phyloP scores from a whole-genome alignment of 2,797 vertebrate species.

The Chelon labrosus region DNA sequence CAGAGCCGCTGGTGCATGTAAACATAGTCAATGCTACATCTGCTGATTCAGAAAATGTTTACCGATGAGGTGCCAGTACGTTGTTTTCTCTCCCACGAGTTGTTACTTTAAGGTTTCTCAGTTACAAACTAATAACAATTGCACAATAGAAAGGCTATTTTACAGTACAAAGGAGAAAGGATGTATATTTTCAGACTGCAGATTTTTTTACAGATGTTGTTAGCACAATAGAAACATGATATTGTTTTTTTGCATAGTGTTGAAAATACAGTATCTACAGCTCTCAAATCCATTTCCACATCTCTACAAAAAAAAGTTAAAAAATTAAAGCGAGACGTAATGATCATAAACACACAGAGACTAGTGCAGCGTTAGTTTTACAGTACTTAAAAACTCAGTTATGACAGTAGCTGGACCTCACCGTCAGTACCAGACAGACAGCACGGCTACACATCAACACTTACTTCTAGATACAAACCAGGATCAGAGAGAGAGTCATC shows the following conservation, averaged over 20 bases:
- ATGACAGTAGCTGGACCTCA: constrained; percentile 47
- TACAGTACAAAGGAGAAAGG: constrained; percentile 83
- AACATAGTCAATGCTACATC: constrained; percentile 44
- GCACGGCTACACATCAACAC: constrained; percentile 44
- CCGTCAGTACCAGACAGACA: constrained; percentile 23
- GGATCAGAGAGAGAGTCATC: constrained; percentile 40
- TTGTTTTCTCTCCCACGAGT: constrained; percentile 62
- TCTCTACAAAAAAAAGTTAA: constrained; percentile 9
- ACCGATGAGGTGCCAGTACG: constrained; percentile 55
- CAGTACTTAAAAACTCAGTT: constrained; percentile 10
- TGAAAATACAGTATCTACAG: constrained; percentile 37
- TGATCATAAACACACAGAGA: constrained; percentile 28
- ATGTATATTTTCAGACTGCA: constrained; percentile 88
- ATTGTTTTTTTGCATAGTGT: constrained; percentile 68
- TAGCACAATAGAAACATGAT: constrained; percentile 76
- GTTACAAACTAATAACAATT: constrained; percentile 73
- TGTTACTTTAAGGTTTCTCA: constrained; percentile 74
- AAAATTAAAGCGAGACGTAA: constrained; percentile 45
- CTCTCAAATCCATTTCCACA: constrained; percentile 54
- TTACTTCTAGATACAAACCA: constrained; percentile 37
- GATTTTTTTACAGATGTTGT: constrained; percentile 82
- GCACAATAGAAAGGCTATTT: constrained; percentile 84
- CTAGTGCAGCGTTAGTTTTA: constrained; percentile 53
- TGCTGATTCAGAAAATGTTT: constrained; percentile 50
- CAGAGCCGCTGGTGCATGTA: constrained; percentile 48